Base-by-base conservation (phyloP, 2,888 invertebrate genomes). In the Nomada goodeniana region DNA sequence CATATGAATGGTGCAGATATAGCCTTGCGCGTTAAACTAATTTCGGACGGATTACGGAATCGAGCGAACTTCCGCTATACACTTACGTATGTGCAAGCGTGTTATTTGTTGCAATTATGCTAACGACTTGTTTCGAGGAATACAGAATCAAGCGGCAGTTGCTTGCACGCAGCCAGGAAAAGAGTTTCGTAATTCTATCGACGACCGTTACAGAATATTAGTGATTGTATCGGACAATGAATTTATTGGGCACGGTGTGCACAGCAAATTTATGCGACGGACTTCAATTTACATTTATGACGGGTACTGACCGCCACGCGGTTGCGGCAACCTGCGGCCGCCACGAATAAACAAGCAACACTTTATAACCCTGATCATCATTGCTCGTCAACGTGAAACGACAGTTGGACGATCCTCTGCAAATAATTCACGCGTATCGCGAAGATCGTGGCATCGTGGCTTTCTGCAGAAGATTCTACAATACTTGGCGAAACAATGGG, bases 261-360 rank as follows among this genome's bases (percentile, higher is more conserved):
- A 57, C 57, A 59, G 64, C 42, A 78, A 80, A 80, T 80, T 72
- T 80, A 80, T 80, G 80, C 80, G 78, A 80, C 67, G 78, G 72
- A 72, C 78, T 80, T 80, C 78, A 80, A 80, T 80, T 80, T 80
- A 78, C 80, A 80, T 80, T 80, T 78, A 78, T 78, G 80, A 72
- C 80, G 61, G 60, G 36, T 36, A 55, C 50, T 11, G 64, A 52
- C 52, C 59, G 72, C 59, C 65, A 36, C 76, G 69, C 61, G 74
- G 65, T 80, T 71, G 60, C 78, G 13, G 44, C 65, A 77, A 67
- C 77, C 67, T 61, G 67, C 60, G 64, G 42, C 68, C 68, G 29
- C 29, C 52, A 42, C 71, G 78, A 71, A 71, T 71, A 77, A 80
- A 77, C 80, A 78, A 67, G 26, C 71, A 20, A 26, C 53, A 53